These are phyloP conservation scores for Diuraphis noxia DNA, from an alignment of 1,140 invertebrate species.

Conservation along the genomic window DNA sequence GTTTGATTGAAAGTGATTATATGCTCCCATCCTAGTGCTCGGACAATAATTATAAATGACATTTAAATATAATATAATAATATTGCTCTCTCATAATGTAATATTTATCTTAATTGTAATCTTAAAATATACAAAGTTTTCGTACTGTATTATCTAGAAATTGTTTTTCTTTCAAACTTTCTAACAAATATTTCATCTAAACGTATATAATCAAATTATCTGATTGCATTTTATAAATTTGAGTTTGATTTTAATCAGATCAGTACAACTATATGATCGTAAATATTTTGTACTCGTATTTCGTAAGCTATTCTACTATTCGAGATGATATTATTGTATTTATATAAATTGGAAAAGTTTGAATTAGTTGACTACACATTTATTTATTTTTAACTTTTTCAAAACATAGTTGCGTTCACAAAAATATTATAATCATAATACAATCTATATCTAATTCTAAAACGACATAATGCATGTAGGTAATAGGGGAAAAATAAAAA, in stretches of 20 bases:
- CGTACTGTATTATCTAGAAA: background rate
- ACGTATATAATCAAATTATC: background rate
- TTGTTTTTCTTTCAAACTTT: constrained; percentile 29
- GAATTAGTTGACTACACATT: background rate
- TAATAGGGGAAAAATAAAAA: background rate
- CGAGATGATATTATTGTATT: background rate
- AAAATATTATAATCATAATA: background rate
- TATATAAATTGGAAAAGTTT: background rate
- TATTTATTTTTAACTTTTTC: background rate
- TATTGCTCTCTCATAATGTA: background rate
- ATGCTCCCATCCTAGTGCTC: background rate
- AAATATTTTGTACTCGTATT: background rate
- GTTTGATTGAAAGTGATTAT: background rate
- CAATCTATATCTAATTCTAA: background rate
- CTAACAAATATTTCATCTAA: background rate
- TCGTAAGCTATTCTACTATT: background rate
- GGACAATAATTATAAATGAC: background rate
- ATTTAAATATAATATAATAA: background rate
- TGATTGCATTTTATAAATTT: background rate
- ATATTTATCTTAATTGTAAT: constrained; percentile 12
- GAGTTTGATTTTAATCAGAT: constrained; percentile 2
- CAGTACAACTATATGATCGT: background rate
- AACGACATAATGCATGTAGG: background rate
- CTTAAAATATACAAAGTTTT: background rate
- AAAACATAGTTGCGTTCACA: background rate